Percentiles rank a stretch among this genome's conserved stretches.
Evolutionary conservation across 2,113 vertebrate genomes (phyloP).

Genomic region (Alligator sinensis): DNA sequence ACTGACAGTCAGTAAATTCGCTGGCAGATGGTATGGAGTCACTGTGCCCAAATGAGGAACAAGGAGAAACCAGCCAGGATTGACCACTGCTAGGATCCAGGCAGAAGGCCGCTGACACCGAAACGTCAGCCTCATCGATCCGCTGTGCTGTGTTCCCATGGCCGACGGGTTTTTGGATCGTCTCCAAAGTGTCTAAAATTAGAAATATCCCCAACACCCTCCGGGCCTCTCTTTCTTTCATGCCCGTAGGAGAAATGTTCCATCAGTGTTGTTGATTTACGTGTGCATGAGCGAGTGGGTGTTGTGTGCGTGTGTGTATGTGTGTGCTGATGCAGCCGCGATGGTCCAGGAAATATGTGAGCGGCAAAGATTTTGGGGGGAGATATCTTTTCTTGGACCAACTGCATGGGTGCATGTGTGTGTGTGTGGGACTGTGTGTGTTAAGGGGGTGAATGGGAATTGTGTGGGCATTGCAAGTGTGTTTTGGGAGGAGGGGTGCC

Average conservation of each 20-base stretch:
- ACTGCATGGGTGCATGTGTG: too few relatives aligned
- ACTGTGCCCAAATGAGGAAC: not conserved
- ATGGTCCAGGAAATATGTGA: too few relatives aligned
- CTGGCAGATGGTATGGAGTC: not conserved
- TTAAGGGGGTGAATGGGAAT: too few relatives aligned
- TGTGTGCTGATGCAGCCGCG: not conserved
- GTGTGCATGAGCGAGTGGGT: not conserved
- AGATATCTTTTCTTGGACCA: too few relatives aligned
- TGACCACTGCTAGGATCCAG: not conserved
- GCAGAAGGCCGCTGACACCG: not conserved
- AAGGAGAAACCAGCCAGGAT: not conserved
- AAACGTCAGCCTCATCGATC: not conserved
- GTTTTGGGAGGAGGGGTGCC: not conserved
- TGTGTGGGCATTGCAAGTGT: not conserved
- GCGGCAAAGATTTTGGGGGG: too few relatives aligned
- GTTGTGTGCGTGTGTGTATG: not conserved
- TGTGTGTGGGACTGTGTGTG: not conserved
- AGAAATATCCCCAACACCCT: not conserved
- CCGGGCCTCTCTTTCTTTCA: not conserved
- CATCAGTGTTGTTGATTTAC: not conserved
- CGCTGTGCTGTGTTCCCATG: not conserved
- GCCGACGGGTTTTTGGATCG: not conserved
- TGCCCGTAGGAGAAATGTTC: not conserved
- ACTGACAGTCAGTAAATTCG: not conserved
- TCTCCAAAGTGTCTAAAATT: not conserved